Percentiles rank a stretch among this genome's conserved stretches.
Conservation (phyloP, 2,797 vertebrate genomes). For the Microhierax caerulescens region DNA sequence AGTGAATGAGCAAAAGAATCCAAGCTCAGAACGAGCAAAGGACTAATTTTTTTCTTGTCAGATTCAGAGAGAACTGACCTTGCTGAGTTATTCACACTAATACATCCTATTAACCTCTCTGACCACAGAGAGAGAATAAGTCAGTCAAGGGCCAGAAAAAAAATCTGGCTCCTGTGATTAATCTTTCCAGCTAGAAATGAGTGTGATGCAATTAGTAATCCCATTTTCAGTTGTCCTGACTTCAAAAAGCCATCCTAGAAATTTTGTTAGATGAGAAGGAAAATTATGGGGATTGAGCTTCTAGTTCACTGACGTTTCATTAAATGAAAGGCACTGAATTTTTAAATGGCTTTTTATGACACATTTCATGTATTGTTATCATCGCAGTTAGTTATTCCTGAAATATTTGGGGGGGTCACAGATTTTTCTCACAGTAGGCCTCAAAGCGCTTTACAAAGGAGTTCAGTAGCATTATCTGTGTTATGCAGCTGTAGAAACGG, state of each 20-base stretch:
- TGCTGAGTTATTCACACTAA: neutral
- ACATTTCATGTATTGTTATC: neutral
- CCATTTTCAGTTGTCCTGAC: neutral
- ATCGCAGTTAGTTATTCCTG: neutral
- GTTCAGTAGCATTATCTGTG: neutral
- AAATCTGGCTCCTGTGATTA: neutral
- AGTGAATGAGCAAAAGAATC: neutral
- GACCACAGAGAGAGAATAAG: neutral
- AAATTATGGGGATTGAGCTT: neutral
- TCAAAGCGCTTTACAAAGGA: neutral
- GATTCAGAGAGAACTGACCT: neutral
- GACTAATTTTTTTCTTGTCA: neutral
- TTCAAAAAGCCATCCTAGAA: neutral
- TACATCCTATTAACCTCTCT: neutral
- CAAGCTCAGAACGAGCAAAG: neutral
- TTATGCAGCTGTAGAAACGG: neutral
- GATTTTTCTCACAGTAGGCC: neutral
- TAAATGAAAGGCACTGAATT: neutral
- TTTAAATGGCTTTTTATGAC: neutral
- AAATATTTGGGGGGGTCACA: neutral
- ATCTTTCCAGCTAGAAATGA: neutral
- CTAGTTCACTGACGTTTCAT: neutral
- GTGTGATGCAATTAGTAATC: neutral
- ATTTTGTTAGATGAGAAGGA: neutral
- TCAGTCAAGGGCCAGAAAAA: neutral